These are phyloP conservation scores for Mus caroli DNA, from an alignment of 2,797 vertebrate genomes.

Conservation along the genomic window DNA sequence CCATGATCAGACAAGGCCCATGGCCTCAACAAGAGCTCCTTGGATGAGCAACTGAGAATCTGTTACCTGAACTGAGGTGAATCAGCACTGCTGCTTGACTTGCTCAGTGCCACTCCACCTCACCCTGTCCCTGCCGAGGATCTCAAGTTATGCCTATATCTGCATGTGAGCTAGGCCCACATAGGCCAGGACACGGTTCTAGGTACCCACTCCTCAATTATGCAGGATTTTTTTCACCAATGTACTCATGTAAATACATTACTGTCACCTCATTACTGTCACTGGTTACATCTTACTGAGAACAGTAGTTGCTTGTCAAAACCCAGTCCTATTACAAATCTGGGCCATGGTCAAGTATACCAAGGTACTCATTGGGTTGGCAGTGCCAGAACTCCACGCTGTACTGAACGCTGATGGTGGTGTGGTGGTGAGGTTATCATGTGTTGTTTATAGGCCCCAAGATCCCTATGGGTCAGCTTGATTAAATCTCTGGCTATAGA, in stretches of 20 bases:
- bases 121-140: accelerated
- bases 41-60: not conserved
- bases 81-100: not conserved
- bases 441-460: not conserved
- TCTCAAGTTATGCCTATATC: not conserved
- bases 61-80: not conserved
- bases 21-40: not conserved
- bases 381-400: not conserved
- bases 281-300: not conserved
- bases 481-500: not conserved
- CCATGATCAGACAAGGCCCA: not conserved
- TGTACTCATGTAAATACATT: not conserved
- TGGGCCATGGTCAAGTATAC: not conserved
- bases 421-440: not conserved
- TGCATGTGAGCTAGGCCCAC: not conserved
- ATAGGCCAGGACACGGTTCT: not conserved
- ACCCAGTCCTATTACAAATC: not conserved
- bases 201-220: not conserved
- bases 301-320: not conserved
- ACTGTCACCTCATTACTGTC: not conserved
- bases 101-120: not conserved
- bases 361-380: not conserved
- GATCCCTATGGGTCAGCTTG: not conserved
- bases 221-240: not conserved
- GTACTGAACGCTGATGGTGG: not conserved